Percentiles rank a stretch among this genome's conserved stretches.
These are phyloP conservation scores for Cantharis nigra DNA, from an alignment of 2,888 invertebrate species.

Conservation along the genomic window DNA sequence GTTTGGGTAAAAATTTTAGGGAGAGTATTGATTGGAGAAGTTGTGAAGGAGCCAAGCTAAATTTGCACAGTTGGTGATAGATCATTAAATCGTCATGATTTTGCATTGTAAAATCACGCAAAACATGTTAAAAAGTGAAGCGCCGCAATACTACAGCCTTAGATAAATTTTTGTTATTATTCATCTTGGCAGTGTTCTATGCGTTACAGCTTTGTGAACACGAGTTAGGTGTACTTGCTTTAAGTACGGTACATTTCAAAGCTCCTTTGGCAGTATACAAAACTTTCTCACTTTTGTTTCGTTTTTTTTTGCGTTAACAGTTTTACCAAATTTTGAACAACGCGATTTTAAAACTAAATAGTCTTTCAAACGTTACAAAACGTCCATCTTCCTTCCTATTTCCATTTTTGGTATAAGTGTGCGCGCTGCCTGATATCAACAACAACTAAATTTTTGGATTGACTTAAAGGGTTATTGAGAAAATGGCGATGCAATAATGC, in stretches of 20 bases:
- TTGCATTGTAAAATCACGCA: background rate
- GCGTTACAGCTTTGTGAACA: background rate
- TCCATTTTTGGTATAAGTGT: background rate
- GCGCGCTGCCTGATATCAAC: background rate
- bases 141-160: background rate
- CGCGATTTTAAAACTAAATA: background rate
- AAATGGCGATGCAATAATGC: constrained; percentile 13
- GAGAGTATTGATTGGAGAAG: background rate
- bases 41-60: background rate
- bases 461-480: background rate
- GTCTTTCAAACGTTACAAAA: background rate
- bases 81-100: background rate
- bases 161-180: background rate
- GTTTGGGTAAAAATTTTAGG: background rate
- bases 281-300: background rate
- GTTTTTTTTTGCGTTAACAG: background rate
- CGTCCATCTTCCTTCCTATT: background rate
- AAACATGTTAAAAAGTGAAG: background rate
- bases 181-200: constrained; percentile 5
- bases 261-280: background rate
- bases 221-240: background rate
- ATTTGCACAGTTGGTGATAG: background rate
- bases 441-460: background rate
- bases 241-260: background rate
- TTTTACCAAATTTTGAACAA: background rate